Evolutionary conservation across 2,797 vertebrate species (phyloP), one percentile per base, ranked within the genome.

Genomic region (Brachymystax lenok): DNA sequence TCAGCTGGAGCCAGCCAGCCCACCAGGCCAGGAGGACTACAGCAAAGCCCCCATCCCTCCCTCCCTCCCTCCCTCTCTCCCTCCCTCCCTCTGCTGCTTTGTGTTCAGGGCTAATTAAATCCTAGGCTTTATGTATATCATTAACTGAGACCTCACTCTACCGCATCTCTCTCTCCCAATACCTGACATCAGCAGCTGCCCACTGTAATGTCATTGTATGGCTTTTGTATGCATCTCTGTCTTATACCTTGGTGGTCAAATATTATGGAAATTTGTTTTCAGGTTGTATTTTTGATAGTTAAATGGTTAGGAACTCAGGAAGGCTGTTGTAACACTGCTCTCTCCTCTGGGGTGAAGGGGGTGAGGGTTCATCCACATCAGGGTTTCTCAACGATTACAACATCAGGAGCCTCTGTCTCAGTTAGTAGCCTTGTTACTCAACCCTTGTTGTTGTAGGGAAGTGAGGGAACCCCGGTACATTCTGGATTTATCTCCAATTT

Each of bases 1-100:
- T 85, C 89, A 83, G 80, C 77, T 90, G 82, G 69, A 87, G 79
- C 80, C 81, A 72, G 83, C 80, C 74, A 84, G 80, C 71, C 13
- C 71, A 28, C 35, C 74, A 56, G 69, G 51, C 74, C 69, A 17
- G n/a, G 46, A 59, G 79, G 87, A 87, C 85, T 78, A 79, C 82
- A 79, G 51, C 67, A 85, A 88, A 85, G 77, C 73, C 52, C 13
- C n/a, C 7, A 1, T 10, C 19, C 19, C 59, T 24, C 59, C 35
- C 35, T 40, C 35, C 7, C 19, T 21, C 19, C 19, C 56, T 61
- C 56, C 7, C 6, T 21, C 19, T 6, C 56, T 33, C 30, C 30
- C 30, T 33, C 54, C 7, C n/a, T 21, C n/a, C 8, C 59, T 63
- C 59, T 7, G 2, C 13, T 35, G 50, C 21, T 63, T 63, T 50